Percentiles rank a stretch among this genome's conserved stretches.
These are phyloP conservation scores for Criorhina ranunculi DNA, from an alignment of 2,888 invertebrate species.

Conservation along the genomic window DNA sequence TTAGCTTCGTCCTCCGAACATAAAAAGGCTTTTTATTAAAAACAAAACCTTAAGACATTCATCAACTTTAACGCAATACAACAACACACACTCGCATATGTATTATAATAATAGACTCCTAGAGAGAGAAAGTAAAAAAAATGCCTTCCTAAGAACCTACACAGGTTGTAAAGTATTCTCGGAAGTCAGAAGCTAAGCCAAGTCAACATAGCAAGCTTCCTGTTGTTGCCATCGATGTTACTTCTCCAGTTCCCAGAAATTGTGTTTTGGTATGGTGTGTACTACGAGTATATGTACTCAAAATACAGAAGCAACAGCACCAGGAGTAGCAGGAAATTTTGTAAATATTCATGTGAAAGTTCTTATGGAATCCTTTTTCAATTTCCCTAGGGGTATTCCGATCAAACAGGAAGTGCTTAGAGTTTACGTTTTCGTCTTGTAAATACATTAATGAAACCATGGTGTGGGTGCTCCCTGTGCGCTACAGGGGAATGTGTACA, in stretches of 20 bases:
- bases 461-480: conserved; percentile 49
- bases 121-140: conserved; percentile 10
- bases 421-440: conserved; percentile 70
- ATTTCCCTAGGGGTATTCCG: conserved; percentile 83
- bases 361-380: conserved; percentile 80
- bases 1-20: no score
- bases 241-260: background rate
- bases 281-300: conserved; percentile 13
- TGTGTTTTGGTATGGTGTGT: background rate
- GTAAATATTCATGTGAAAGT: conserved; percentile 76
- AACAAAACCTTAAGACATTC: no score
- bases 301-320: conserved; percentile 42
- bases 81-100: background rate
- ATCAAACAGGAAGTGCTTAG: conserved; percentile 84
- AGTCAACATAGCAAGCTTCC: conserved; percentile 51
- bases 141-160: conserved; percentile 7
- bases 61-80: background rate
- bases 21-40: no score
- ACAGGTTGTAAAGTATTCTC: conserved; percentile 50
- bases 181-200: conserved; percentile 68
- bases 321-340: conserved; percentile 62
- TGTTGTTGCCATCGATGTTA: conserved; percentile 21
- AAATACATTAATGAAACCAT: conserved; percentile 63
- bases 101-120: no score
- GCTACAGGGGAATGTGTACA: conserved; percentile 44